Percentiles rank a stretch among this genome's conserved stretches.
Conservation (phyloP, 2,113 vertebrate species). For the Benitochromis conjunctus region DNA sequence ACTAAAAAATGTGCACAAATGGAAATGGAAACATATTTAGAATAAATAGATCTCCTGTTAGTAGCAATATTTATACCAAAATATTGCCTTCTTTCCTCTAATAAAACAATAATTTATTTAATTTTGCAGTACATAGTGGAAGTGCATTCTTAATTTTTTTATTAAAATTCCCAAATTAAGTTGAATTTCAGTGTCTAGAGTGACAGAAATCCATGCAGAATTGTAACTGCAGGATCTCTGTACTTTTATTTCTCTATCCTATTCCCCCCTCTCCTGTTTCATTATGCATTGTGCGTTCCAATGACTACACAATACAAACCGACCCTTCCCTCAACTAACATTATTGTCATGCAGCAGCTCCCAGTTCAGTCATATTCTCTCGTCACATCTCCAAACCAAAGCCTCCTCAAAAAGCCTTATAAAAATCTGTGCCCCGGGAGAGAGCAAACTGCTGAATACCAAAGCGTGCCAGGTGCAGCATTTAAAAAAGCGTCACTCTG, state of each 20-base stretch:
- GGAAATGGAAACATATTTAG: neutral
- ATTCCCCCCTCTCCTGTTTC: neutral
- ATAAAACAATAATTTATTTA: neutral
- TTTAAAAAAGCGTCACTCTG: conserved; percentile 45
- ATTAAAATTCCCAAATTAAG: neutral
- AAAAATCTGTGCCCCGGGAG: conserved; percentile 50
- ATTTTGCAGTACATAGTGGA: neutral
- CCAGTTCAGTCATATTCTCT: conserved; percentile 47
- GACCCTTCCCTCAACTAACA: conserved; percentile 24
- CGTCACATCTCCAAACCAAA: conserved; percentile 57
- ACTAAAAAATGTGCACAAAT: neutral
- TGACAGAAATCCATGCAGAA: neutral
- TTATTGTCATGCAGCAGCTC: conserved; percentile 58
- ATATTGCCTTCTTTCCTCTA: neutral
- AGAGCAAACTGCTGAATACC: conserved; percentile 49
- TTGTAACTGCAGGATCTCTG: neutral
- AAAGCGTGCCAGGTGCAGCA: conserved; percentile 43
- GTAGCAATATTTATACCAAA: neutral
- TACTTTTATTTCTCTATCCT: neutral
- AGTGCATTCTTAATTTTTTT: neutral
- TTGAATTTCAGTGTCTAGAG: neutral
- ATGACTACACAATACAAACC: conserved; percentile 27
- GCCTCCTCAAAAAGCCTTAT: conserved; percentile 50
- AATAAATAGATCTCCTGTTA: neutral
- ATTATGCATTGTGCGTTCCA: conserved; percentile 23